Percentiles rank a stretch among this genome's conserved stretches.
These are phyloP conservation scores for Leistus spinibarbis DNA, from an alignment of 2,888 invertebrate genomes.

Conservation along the genomic window DNA sequence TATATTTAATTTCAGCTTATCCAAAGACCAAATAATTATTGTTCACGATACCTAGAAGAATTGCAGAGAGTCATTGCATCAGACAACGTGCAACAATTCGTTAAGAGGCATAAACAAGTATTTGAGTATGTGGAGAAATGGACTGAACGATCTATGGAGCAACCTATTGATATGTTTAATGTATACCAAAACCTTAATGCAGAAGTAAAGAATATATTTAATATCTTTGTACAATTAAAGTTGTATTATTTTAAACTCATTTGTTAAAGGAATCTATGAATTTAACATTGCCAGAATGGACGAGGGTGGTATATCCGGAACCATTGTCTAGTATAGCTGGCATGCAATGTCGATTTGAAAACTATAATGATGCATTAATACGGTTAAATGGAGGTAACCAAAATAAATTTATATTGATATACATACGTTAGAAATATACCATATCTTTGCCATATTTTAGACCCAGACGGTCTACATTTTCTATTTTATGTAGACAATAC, in stretches of 20 bases:
- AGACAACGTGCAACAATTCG: conserved; percentile 44
- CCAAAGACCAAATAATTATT: conserved; percentile 51
- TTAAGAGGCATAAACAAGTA: conserved; percentile 45
- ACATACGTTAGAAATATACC: no score
- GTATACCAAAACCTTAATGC: conserved; percentile 53
- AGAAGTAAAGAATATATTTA: conserved; percentile 44
- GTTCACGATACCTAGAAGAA: conserved; percentile 51
- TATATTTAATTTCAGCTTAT: conserved; percentile 47
- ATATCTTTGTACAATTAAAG: neutral
- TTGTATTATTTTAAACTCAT: neutral
- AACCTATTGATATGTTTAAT: conserved; percentile 47
- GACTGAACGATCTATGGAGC: conserved; percentile 48
- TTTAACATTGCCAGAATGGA: conserved; percentile 58
- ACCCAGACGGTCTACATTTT: no score
- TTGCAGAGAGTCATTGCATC: conserved; percentile 47
- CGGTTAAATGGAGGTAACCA: conserved; percentile 59
- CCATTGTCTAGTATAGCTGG: conserved; percentile 52
- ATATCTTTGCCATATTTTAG: no score
- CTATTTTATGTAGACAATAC: no score
- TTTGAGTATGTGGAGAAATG: conserved; percentile 48
- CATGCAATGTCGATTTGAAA: conserved; percentile 56
- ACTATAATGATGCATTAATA: conserved; percentile 52
- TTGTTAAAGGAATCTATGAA: conserved; percentile 46
- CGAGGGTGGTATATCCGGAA: conserved; percentile 51
- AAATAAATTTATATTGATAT: no score